Evolutionary conservation across 2,888 invertebrate species (phyloP), one percentile per base, ranked within the genome.

Genomic region (Blastobasis adustella): DNA sequence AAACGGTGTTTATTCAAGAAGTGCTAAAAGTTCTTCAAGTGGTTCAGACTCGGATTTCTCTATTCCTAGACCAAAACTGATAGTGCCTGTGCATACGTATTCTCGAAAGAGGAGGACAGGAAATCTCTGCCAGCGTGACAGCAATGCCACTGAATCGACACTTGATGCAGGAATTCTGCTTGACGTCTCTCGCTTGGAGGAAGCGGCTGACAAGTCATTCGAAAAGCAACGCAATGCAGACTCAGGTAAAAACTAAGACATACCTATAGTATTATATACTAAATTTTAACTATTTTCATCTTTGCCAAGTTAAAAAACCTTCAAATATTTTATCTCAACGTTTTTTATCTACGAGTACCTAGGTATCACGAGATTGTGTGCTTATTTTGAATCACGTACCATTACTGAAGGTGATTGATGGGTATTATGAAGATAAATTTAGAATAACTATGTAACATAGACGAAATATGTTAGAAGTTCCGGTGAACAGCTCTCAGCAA

Each of bases 31-130:
- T 74, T 85, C 87, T 5, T 85, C 89, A n/a, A 89, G 89, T 65
- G 84, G 87, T 54, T 89, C 89, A 4, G 91, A 91, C 64, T 91
- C 91, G 53, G 94, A 93, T 67, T 96, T 96, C 80, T 91, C 92
- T 58, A 96, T 96, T 76, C 96, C 96, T 5, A 89, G 96, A 65
- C 96, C 96, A 40, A 93, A 95, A 69, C 90, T 96, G 63, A 95
- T 96, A 71, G 96, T 96, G 60, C 96, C 96, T 51, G 94, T 96
- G 56, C 96, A 96, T 84, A 95, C 96, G 37, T 96, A 96, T 71
- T 91, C 92, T 56, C 90, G 95, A 59, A 93, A 93, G 69, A 89
- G 96, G 57, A 90, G 95, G 62, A 96, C 96, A 44, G 96, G 96
- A 7, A 95, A 95, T 78, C 89, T 93, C 47, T 82, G 84, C 63